Percentiles rank a stretch among this genome's conserved stretches.
Evolutionary conservation across 2,113 vertebrate species (phyloP).

Genomic region (Camelus bactrianus): DNA sequence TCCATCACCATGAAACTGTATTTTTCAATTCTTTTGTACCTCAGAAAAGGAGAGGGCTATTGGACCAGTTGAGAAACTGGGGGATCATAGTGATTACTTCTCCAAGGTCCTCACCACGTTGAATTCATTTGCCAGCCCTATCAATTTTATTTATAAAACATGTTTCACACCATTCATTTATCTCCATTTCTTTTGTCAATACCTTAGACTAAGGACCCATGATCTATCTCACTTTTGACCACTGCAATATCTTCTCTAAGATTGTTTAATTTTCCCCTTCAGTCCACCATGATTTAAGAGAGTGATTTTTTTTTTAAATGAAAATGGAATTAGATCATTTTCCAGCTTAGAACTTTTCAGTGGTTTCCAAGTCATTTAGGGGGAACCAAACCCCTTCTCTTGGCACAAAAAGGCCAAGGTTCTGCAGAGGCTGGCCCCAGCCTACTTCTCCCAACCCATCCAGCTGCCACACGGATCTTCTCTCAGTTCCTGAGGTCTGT

Average conservation of each 20-base stretch:
- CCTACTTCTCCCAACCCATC: background rate
- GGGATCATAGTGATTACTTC: background rate
- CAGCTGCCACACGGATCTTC: background rate
- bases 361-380: background rate
- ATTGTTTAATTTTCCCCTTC: background rate
- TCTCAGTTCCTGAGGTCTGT: background rate
- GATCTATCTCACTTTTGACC: background rate
- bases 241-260: background rate
- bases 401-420: background rate
- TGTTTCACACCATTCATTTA: background rate
- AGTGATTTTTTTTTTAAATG: background rate
- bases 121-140: background rate
- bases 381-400: background rate
- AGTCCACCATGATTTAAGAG: background rate
- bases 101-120: background rate
- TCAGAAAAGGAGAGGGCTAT: background rate
- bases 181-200: background rate
- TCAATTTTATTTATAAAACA: background rate
- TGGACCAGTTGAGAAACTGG: background rate
- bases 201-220: background rate
- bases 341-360: background rate
- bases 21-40: background rate
- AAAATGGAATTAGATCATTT: background rate
- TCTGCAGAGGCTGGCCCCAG: background rate
- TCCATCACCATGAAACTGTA: background rate